These are phyloP conservation scores for Gila orcuttii DNA, from an alignment of 2,113 vertebrate species.

Conservation along the genomic window DNA sequence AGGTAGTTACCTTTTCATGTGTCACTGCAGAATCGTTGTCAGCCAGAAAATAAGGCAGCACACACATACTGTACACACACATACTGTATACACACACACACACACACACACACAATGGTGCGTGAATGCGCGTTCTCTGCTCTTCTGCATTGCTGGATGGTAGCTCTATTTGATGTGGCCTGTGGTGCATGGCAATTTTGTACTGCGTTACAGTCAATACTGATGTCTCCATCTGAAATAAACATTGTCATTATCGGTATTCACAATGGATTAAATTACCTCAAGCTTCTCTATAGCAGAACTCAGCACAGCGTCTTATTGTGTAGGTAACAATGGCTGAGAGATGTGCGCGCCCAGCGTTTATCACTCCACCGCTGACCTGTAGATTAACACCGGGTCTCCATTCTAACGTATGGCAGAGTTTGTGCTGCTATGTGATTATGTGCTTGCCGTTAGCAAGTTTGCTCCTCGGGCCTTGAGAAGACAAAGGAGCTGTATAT, in stretches of 20 bases:
- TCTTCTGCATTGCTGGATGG: constrained; percentile 39
- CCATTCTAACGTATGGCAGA: constrained; percentile 43
- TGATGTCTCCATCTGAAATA: constrained; percentile 50
- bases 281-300: constrained; percentile 45
- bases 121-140: constrained; percentile 37
- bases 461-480: constrained; percentile 4
- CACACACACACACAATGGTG: background rate
- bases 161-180: constrained; percentile 46
- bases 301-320: constrained; percentile 45
- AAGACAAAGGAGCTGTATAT: background rate
- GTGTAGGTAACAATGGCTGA: constrained; percentile 48
- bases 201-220: constrained; percentile 42
- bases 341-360: constrained; percentile 41
- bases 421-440: background rate
- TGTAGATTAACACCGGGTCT: constrained; percentile 38
- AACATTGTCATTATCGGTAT: constrained; percentile 55
- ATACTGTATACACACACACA: background rate
- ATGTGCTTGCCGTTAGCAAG: background rate
- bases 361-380: constrained; percentile 41
- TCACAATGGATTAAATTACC: constrained; percentile 56
- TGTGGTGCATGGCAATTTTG: constrained; percentile 69
- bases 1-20: background rate
- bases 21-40: background rate
- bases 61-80: background rate
- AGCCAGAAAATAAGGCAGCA: background rate